These are phyloP conservation scores for Anastatus disparis DNA, from an alignment of 1,140 invertebrate genomes.

Conservation along the genomic window DNA sequence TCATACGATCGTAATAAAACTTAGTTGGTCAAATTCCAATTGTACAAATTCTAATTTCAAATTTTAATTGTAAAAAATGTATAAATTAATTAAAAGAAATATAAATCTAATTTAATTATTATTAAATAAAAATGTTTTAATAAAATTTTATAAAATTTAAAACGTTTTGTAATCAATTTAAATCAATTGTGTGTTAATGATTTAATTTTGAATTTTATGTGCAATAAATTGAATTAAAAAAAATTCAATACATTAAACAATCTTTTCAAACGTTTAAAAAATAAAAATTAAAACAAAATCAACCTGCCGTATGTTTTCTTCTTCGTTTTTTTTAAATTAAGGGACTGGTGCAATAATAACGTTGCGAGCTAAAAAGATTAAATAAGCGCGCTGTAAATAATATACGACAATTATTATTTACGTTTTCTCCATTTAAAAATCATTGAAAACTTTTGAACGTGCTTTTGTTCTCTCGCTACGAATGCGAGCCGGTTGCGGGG, in stretches of 20 bases:
- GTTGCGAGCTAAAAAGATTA: constrained; percentile 18
- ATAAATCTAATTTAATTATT: too few species aligned
- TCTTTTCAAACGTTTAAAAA: not conserved
- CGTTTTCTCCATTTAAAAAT: constrained; percentile 7
- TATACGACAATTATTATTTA: constrained; percentile 6
- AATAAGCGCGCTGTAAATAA: constrained; percentile 3
- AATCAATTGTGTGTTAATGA: not conserved
- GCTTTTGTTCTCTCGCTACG: not conserved
- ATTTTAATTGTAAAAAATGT: too few species aligned
- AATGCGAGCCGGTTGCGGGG: not conserved
- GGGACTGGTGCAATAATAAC: constrained; percentile 50
- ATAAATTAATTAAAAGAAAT: too few species aligned
- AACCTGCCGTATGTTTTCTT: constrained; percentile 10
- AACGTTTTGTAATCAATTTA: not conserved
- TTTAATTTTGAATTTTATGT: not conserved
- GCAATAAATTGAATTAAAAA: constrained; percentile 13
- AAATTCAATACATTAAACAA: not conserved
- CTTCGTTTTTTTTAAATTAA: not conserved
- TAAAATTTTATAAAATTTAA: not conserved
- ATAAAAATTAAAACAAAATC: not conserved
- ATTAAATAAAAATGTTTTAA: too few species aligned
- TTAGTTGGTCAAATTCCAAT: not conserved
- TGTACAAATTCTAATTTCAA: constrained; percentile 1
- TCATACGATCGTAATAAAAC: not conserved
- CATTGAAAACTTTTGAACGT: not conserved